These are phyloP conservation scores for Cyprinella venusta DNA, from an alignment of 2,797 vertebrate genomes.

Conservation along the genomic window DNA sequence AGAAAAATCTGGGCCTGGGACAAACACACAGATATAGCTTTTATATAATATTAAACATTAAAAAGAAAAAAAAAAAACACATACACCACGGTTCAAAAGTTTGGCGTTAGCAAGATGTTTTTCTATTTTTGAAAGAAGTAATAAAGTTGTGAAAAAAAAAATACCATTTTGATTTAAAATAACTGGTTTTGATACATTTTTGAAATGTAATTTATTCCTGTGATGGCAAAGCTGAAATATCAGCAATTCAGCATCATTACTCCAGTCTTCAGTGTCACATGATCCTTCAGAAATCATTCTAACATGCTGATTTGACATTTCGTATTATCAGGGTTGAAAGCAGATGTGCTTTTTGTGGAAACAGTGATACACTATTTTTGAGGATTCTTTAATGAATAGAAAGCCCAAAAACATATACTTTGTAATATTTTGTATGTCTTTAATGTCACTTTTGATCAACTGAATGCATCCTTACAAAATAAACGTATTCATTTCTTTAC, in stretches of 20 bases:
- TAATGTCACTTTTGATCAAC: not conserved
- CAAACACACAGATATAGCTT: not conserved
- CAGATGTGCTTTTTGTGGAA: not conserved
- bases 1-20: conserved; percentile 64
- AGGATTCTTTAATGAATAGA: too few species aligned
- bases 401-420: not conserved
- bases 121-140: not conserved
- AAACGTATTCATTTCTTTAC: not conserved
- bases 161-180: not conserved
- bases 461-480: not conserved
- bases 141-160: not conserved
- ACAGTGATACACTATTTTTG: not conserved
- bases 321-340: not conserved
- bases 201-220: not conserved
- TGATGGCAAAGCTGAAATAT: too few species aligned
- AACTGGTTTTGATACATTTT: not conserved
- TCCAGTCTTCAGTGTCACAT: not conserved
- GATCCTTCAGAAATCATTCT: not conserved
- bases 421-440: too few species aligned
- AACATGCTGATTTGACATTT: not conserved
- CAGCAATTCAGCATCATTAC: not conserved
- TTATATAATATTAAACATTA: not conserved
- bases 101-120: not conserved
- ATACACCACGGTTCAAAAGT: not conserved
- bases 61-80: too few species aligned